Conservation (phyloP, 35 echinoderm and acorn worm species). For the Acanthaster planci region DNA sequence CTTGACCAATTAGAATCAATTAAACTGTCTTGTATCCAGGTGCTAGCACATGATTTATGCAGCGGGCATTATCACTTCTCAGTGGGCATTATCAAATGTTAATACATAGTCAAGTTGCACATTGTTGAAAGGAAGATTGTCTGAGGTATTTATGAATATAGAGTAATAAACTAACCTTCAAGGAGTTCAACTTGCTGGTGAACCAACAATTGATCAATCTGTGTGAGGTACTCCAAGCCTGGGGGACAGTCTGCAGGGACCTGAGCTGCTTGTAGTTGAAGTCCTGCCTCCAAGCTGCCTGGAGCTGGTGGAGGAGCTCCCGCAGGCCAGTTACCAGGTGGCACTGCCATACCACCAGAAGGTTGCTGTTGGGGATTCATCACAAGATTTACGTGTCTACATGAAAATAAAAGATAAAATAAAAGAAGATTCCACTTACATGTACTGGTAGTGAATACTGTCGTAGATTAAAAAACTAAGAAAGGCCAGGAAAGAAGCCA, state of each 20-base stretch:
- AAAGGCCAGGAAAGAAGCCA: no score
- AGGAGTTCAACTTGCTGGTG: conserved; percentile 65
- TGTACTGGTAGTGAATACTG: no score
- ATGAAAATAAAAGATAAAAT: background rate
- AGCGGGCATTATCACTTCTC: no score
- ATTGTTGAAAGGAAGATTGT: no score
- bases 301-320: conserved; percentile 2
- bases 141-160: no score
- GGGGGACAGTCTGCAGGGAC: conserved; percentile 44
- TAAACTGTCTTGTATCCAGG: no score
- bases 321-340: conserved; percentile 11
- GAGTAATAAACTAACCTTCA: conserved; percentile 19
- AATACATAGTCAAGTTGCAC: no score
- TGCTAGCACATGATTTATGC: no score
- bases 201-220: conserved; percentile 60
- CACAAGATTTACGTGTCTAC: background rate
- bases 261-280: conserved; percentile 1
- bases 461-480: no score
- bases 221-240: conserved; percentile 62
- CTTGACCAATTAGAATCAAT: no score
- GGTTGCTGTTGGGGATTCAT: background rate
- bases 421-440: no score
- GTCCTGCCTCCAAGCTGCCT: conserved; percentile 15
- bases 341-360: background rate
- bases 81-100: no score